Percentiles rank a stretch among this genome's conserved stretches.
Evolutionary conservation across 2,113 vertebrate species (phyloP).

Genomic region (Ciconia stormi): DNA sequence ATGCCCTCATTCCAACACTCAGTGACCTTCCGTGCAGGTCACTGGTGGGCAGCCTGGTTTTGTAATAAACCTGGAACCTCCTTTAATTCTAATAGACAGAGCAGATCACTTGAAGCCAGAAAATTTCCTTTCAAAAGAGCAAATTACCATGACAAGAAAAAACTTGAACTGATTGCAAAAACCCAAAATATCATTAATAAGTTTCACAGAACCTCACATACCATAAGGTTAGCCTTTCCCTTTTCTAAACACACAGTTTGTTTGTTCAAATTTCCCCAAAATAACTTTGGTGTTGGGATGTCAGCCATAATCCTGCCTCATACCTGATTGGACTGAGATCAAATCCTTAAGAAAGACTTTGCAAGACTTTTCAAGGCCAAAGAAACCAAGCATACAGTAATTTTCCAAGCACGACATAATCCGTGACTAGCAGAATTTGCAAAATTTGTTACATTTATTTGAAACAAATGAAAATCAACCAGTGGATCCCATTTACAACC

Average conservation of each 20-base stretch:
- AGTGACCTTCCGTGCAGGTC: not conserved
- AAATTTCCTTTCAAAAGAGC: not conserved
- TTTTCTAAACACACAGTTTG: not conserved
- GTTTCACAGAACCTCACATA: constrained; percentile 5
- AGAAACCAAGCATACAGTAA: not conserved
- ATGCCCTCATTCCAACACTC: not conserved
- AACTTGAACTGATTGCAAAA: not conserved
- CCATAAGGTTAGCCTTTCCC: not conserved
- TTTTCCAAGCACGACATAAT: not conserved
- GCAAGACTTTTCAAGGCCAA: not conserved
- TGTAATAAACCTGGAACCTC: not conserved
- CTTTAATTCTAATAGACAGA: not conserved
- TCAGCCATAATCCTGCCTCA: not conserved
- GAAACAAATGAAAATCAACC: not conserved
- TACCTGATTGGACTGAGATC: not conserved
- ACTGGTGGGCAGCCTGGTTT: not conserved
- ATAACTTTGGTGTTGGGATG: constrained; percentile 32
- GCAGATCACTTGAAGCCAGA: not conserved
- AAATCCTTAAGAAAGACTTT: not conserved
- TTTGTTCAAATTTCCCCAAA: not conserved
- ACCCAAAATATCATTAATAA: not conserved
- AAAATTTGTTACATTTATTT: not conserved
- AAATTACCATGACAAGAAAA: not conserved
- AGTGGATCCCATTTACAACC: not conserved
- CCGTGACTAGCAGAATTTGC: not conserved